Base-by-base conservation (phyloP, 2,888 invertebrate species). In the Unio delphinus region DNA sequence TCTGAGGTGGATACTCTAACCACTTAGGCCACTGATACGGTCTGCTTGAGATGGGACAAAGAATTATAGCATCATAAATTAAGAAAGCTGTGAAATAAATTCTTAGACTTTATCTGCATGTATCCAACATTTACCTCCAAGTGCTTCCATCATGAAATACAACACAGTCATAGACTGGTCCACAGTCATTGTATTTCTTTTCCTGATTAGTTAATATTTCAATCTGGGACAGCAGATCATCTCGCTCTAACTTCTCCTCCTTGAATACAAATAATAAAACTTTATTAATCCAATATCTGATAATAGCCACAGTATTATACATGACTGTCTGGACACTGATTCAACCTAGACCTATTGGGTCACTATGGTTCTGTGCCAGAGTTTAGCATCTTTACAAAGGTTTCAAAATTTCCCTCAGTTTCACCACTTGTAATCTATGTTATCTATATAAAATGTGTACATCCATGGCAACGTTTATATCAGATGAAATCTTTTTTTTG, bases 121-220 rank as follows among this genome's bases (percentile, higher is more conserved):
- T 54, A 63, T 20, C n/a, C 55, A 57, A 57, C 28, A 60, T 69
- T 64, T 73, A 91, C 95, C 94, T 93, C 98, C 98, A 99, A 55
- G 94, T 93, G 34, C 92, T 91, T 18, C 97, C 97, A 91, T 98
- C 97, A 86, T 96, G 93, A 90, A 96, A 99, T 54, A 98, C 93
- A 65, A 99, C 92, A 91, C 97, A 96, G 90, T 99, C 99, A 89
- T 95, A 97, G 7, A 95, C 93, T 3, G 96, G 96, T 26, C 98
- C 98, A 15, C 94, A 90, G 87, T 98, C 97, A 68, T 91, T 92
- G 89, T 94, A 96, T 87, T 96, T 95, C 89, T 98, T 98, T 78
- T 99, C 98, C 64, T 94, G 92, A 73, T 91, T 92, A 81, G 93
- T 94, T 70, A 99, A 91, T 72, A 95, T 92, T 83, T 99, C 98